Evolutionary conservation across 2,888 invertebrate genomes (phyloP), one percentile per base, ranked within the genome.

Genomic region (Epirrita christyi): DNA sequence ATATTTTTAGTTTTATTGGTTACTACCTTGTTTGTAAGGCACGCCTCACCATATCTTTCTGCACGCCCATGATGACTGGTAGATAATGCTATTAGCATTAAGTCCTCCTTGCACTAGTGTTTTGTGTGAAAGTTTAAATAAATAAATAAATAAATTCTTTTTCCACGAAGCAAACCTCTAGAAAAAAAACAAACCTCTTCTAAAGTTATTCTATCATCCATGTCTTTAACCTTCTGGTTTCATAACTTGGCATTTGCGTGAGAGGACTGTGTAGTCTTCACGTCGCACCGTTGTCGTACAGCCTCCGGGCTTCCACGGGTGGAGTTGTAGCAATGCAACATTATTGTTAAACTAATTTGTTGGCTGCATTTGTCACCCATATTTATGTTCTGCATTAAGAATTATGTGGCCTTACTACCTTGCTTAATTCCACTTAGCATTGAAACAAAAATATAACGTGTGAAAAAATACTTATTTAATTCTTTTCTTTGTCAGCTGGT

Each of bases 231-330:
- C 45, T 50, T 55, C 43, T 72, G 64, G 78, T 85, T 85, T 82
- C 81, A 78, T 82, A 84, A 86, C 72, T 71, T 81, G 80, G 73
- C 79, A 83, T 85, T 86, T 82, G 81, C 80, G 80, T 80, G 81
- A 80, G 77, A 78, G 77, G 74, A 72, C 67, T 27, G 72, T 27
- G 72, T 66, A 55, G 44, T 61, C 55, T 59, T 66, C 55, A 41
- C 72, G 72, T 32, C 71, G 74, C 70, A 71, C 70, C 73, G 73
- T 72, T 80, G 79, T 76, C 73, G 70, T 75, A 71, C 69, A 61
- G 76, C 80, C 76, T 67, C 66, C 59, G 70, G 78, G 73, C 76
- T 71, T 72, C 67, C 70, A 66, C 48, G 49, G 46, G 41, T 38
- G 21, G 21, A 57, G 29, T 49, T 14, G 43, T 50, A 47, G 36